phyloP scores from a whole-genome alignment of 2,113 vertebrate genomes.

The Rhea americana region DNA sequence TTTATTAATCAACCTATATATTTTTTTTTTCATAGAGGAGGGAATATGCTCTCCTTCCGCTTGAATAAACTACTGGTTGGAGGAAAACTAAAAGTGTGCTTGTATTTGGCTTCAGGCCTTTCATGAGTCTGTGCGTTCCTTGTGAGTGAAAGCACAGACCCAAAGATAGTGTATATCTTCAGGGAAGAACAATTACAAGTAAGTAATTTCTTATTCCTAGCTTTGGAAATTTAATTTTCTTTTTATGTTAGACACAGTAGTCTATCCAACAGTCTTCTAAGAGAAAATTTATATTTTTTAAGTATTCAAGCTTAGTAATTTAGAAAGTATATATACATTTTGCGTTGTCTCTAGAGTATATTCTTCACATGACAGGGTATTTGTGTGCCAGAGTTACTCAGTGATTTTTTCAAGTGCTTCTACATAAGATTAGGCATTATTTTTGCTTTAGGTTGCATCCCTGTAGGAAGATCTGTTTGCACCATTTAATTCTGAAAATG shows the following conservation, averaged over 20 bases:
- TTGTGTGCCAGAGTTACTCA: not conserved
- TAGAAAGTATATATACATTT: not conserved
- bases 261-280: not conserved
- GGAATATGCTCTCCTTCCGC: not conserved
- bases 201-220: conserved; percentile 39
- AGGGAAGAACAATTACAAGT: conserved; percentile 20
- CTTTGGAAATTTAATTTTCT: conserved; percentile 42
- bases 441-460: not conserved
- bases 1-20: not conserved
- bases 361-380: not conserved
- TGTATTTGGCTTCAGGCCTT: conserved; percentile 11
- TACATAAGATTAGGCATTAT: not conserved
- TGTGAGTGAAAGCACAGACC: conserved; percentile 25
- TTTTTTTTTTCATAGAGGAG: not conserved
- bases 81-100: not conserved
- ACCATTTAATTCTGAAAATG: not conserved
- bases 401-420: not conserved
- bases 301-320: conserved; percentile 1
- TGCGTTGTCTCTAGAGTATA: not conserved
- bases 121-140: not conserved
- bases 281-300: not conserved
- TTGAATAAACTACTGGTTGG: not conserved
- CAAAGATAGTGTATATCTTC: not conserved
- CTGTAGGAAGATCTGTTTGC: not conserved
- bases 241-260: not conserved